A percentile compares a stretch with the other conserved stretches of the same genome.
phyloP scores from a whole-genome alignment of 2,797 vertebrate genomes.

The Chloroceryle inda region DNA sequence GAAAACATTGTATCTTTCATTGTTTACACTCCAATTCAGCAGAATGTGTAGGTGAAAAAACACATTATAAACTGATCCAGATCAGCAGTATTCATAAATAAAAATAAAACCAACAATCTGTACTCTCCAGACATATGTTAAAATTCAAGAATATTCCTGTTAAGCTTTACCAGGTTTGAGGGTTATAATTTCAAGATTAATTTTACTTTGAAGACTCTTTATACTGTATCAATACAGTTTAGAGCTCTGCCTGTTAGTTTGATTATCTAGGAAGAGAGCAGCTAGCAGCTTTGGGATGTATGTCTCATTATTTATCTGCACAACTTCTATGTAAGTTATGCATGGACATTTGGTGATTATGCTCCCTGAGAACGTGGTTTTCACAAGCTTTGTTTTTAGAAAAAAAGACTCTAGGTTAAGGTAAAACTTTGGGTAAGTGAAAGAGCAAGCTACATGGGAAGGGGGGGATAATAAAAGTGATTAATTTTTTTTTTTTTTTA shows the following conservation, averaged over 20 bases:
- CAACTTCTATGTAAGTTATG: background rate
- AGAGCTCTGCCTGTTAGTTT: conserved; percentile 1
- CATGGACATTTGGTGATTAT: background rate
- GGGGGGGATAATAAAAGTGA: background rate
- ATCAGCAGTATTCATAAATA: background rate
- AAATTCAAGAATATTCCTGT: background rate
- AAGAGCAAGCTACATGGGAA: background rate
- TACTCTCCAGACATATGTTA: background rate
- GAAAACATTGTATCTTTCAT: background rate
- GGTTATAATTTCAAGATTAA: background rate
- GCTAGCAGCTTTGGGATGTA: conserved; percentile 3
- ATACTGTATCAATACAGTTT: background rate
- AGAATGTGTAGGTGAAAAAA: background rate
- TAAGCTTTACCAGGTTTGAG: background rate
- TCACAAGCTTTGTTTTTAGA: conserved; percentile 11
- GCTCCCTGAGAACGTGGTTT: conserved; percentile 12
- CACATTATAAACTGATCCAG: background rate
- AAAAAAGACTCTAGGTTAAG: background rate
- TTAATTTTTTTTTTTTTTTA: background rate
- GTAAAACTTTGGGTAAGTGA: background rate
- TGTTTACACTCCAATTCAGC: conserved; percentile 32
- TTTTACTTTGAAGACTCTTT: conserved; percentile 10
- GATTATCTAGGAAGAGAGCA: background rate
- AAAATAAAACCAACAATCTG: conserved; percentile 7
- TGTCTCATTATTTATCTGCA: background rate